Evolutionary conservation across 2,888 invertebrate species (phyloP).

Genomic region (Aquatica leii): DNA sequence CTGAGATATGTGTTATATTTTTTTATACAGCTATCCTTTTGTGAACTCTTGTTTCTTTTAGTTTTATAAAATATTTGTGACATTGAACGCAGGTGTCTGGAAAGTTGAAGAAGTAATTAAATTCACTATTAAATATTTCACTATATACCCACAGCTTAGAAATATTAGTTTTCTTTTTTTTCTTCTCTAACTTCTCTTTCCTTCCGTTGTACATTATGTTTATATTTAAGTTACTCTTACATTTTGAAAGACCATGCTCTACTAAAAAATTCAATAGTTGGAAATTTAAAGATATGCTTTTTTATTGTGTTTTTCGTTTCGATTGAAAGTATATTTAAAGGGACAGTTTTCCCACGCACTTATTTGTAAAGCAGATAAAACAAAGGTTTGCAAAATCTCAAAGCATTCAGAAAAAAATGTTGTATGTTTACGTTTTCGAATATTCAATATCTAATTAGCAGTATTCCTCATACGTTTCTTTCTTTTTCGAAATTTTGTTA

Average conservation of each 20-base stretch:
- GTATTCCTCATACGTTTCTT: not conserved
- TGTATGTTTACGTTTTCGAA: too few species aligned
- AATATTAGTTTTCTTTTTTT: not conserved
- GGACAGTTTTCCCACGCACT: too few species aligned
- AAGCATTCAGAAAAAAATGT: not conserved
- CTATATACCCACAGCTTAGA: not conserved
- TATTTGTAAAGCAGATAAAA: conserved; percentile 20
- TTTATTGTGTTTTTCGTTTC: too few species aligned
- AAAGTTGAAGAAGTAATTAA: too few species aligned
- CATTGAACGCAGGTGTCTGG: not conserved
- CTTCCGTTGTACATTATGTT: conserved; percentile 21
- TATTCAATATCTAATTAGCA: too few species aligned
- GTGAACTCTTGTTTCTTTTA: not conserved
- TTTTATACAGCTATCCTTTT: not conserved
- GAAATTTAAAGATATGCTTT: too few species aligned
- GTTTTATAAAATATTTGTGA: not conserved
- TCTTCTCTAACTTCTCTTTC: not conserved
- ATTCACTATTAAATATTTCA: not conserved
- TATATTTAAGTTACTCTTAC: conserved; percentile 24
- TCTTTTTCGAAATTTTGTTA: too few species aligned
- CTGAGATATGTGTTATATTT: not conserved
- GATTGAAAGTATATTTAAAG: too few species aligned
- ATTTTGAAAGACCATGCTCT: conserved; percentile 15
- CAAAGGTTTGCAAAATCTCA: not conserved
- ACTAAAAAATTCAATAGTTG: conserved; percentile 21